Evolutionary conservation across 2,888 invertebrate species (phyloP).

Genomic region (Bugula neritina): DNA sequence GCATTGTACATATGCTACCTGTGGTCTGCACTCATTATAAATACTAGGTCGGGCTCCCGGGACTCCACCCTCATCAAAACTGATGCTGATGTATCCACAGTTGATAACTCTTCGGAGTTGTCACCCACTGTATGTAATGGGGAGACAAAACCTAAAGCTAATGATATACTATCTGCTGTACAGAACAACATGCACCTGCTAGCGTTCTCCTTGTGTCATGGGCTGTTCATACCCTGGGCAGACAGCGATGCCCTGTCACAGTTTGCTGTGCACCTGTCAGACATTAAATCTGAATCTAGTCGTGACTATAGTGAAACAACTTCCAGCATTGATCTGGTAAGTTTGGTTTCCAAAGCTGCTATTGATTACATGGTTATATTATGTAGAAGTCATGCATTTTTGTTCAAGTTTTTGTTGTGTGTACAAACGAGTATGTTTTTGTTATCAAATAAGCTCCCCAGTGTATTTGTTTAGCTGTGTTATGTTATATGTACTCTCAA

Average conservation of each 20-base stretch:
- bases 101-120: not conserved
- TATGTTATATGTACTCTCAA: too few relatives aligned
- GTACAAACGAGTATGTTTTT: too few relatives aligned
- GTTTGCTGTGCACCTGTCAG: not conserved
- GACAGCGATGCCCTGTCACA: not conserved
- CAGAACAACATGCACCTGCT: not conserved
- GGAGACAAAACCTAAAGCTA: not conserved
- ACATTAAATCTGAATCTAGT: not conserved
- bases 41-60: not conserved
- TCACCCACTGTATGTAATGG: not conserved
- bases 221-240: not conserved
- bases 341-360: too few relatives aligned
- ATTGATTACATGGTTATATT: too few relatives aligned
- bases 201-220: slow-evolving; percentile 7
- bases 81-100: not conserved
- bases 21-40: slow-evolving; percentile 13
- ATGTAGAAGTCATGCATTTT: too few relatives aligned
- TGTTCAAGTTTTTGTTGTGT: too few relatives aligned
- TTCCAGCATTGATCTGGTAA: slow-evolving; percentile 7
- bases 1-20: slow-evolving; percentile 10
- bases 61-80: not conserved
- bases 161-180: too few relatives aligned
- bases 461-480: too few relatives aligned
- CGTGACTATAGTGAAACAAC: not conserved
- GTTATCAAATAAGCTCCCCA: too few relatives aligned